Evolutionary conservation across 2,888 invertebrate species (phyloP), one percentile per base, ranked within the genome.

Genomic region (Mesochorus sp.): DNA sequence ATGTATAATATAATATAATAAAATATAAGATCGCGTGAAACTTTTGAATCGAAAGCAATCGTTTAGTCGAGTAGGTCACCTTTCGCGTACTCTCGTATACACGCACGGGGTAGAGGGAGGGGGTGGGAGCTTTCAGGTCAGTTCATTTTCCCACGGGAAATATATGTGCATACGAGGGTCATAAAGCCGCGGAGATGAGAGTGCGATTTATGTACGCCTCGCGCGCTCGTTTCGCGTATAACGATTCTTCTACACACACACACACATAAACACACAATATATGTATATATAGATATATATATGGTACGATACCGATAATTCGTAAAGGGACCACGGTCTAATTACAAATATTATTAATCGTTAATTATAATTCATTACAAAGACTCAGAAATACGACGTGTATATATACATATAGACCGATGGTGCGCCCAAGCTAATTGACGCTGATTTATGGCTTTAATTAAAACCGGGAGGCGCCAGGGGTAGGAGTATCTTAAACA

Each of bases 381-480:
- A 55, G 75, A 14, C 34, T 14, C 37, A 28, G 53, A 47, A 59
- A 47, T 14, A 26, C 34, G 14, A 12, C 24, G 72, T 24, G 21
- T 19, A 44, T 14, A 51, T 28, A 37, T 44, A n/a, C 31, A 10
- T 19, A n/a, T 12, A 17, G 8, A 24, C n/a, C 34, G 37, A 31
- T 76, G 79, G 62, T 66, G 42, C 57, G 44, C 59, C 70, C 64
- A 70, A 75, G 71, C 85, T 90, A 90, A 90, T 89, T 91, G 90
- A 90, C 90, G 89, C 87, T 91, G 91, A 91, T 90, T 90, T 88
- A 90, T 89, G 88, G 85, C 82, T 90, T 91, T 90, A 91, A 91
- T 91, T 90, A 90, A 80, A 90, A 87, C 84, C n/a, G n/a, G n/a
- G 84, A 88, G 88, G 85, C 85, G 70, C 68, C 76, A 61, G 55